phyloP scores from a whole-genome alignment of 2,113 vertebrate genomes.

The Origma solitaria region DNA sequence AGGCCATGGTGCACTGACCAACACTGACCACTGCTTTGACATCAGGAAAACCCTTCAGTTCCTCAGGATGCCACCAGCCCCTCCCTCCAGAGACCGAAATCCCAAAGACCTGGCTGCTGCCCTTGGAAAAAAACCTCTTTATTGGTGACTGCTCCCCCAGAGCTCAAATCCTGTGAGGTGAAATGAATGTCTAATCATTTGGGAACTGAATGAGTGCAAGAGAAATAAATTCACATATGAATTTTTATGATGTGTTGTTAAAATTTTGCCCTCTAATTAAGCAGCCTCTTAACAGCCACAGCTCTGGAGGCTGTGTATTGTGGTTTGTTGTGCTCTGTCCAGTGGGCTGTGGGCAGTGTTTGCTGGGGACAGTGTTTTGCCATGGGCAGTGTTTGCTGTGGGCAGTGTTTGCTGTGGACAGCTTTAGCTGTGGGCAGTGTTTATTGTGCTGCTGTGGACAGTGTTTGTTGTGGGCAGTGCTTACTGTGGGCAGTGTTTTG shows the following conservation, averaged over 20 bases:
- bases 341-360: neutral
- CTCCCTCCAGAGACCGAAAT: neutral
- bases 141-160: neutral
- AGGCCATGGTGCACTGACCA: neutral
- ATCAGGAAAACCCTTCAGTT: neutral
- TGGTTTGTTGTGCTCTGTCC: neutral
- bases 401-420: neutral
- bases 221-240: neutral
- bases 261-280: neutral
- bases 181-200: neutral
- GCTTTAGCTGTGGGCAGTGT: no score
- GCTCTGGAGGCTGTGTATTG: neutral
- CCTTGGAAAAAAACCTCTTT: neutral
- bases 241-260: neutral
- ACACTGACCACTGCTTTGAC: neutral
- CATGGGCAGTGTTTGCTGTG: neutral
- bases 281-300: neutral
- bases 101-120: neutral
- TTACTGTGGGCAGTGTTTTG: no score
- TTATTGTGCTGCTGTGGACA: neutral
- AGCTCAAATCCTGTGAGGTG: neutral
- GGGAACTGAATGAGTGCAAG: neutral
- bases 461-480: neutral
- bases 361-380: neutral
- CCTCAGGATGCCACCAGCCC: neutral